Base-by-base conservation (phyloP, 2,797 vertebrate species). In the Typhlichthys eigenmanni region DNA sequence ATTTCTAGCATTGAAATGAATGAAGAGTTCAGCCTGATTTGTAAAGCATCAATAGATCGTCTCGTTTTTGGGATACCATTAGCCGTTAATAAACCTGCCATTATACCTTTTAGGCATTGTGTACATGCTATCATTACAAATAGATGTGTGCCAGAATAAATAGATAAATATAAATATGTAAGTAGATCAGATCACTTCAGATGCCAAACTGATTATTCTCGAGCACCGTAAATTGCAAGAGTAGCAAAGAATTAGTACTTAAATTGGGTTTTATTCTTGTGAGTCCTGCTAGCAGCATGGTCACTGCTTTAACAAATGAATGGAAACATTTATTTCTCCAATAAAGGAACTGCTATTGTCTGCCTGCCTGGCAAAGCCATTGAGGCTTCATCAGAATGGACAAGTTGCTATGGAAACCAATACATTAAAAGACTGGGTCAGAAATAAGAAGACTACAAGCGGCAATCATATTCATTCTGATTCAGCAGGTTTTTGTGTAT, bases 1-100 rank as follows among this genome's bases (percentile, higher is more conserved):
- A 55, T 47, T 52, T 77, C 71, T 66, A 68, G 69, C 13, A 64
- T 34, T 70, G 62, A 69, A 75, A 16, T 47, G 10, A 70, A 24
- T 24, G 24, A 24, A 11, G 17, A 62, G 38, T 60, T 72, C 62
- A 47, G 46, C 8, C 29, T 53, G 16, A 48, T 64, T 61, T 32
- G 55, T 55, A 29, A 71, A 71, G 71, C 48, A 64, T 76, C 60
- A 67, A 71, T 58, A 13, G 11, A 14, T 1, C 38, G 24, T 64
- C 16, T 32, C 16, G 8, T 58, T 34, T 10, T 47, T 0, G 58
- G 45, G 13, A 49, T 55, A 24, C 66, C 7, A 17, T 73, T 68
- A 46, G 51, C 11, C 7, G 3, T 50, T 67, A 1, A n/a, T 32
- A 43, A 43, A 58, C 45, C 45, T 53, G 51, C 10, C 24, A 34